These are phyloP conservation scores for Eristalinus sepulchralis DNA, from an alignment of 2,888 invertebrate genomes.

Conservation along the genomic window DNA sequence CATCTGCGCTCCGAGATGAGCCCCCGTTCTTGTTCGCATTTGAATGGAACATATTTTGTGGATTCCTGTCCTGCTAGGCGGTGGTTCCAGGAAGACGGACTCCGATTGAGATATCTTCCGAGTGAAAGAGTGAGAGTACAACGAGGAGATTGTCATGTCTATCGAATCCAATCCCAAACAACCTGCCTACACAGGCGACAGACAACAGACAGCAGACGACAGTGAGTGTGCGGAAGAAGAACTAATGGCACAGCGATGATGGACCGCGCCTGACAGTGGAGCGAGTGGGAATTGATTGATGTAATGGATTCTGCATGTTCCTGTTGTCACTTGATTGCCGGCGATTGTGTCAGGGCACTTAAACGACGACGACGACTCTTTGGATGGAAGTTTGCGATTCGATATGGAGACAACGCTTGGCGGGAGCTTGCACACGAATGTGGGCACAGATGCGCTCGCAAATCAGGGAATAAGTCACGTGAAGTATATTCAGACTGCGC, in stretches of 20 bases:
- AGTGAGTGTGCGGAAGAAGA: not conserved
- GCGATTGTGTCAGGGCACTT: not conserved
- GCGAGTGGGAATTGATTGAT: not conserved
- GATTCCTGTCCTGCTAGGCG: conserved; percentile 8
- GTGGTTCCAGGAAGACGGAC: conserved; percentile 29
- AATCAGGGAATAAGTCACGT: not conserved
- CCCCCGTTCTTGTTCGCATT: conserved; percentile 5
- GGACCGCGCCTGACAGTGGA: not conserved
- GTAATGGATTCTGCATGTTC: not conserved
- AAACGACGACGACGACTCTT: too few species aligned
- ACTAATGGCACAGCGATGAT: not conserved
- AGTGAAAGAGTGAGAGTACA: conserved; percentile 11
- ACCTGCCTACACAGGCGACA: not conserved
- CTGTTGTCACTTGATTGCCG: not conserved
- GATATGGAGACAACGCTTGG: not conserved
- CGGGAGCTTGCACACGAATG: not conserved
- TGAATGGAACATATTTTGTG: conserved; percentile 37
- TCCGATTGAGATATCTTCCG: conserved; percentile 46
- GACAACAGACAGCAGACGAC: too few species aligned
- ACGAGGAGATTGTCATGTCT: not conserved
- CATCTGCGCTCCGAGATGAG: conserved; percentile 54
- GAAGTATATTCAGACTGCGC: not conserved
- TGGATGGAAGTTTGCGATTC: not conserved
- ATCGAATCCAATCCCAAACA: not conserved
- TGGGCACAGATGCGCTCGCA: not conserved